Evolutionary conservation across 53 echinoderm and acorn worm genomes (phyloP), one percentile per base, ranked within the genome.

Genomic region (Luidia sarsii): DNA sequence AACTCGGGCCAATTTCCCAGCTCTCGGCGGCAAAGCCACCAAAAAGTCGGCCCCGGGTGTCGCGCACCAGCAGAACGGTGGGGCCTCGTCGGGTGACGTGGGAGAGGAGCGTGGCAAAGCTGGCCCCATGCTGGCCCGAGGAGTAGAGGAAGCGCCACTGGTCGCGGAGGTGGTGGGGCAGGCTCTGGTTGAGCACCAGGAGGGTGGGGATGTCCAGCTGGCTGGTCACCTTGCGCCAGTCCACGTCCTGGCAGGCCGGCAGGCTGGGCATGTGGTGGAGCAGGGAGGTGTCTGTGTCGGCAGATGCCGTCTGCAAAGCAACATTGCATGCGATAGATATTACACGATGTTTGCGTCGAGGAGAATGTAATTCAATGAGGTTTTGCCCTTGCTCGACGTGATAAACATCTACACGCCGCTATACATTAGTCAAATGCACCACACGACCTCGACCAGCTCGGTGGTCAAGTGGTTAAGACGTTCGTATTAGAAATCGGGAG

Each of bases 11-110:
- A 8, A 90, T 48, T 14, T 87, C 60, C 91, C 91, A 85, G 75
- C 89, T 94, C 19, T 91, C 91, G 10, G 99, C 89, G 0, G 87
- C 94, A 79, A 99, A 99, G 19, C 94, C 89, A 1, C 99, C 99
- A 82, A 99, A 99, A 39, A 94, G 62, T 39, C 87, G 65, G 9
- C 99, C 99, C 34, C 83, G 87, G 6, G 83, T 90, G 64, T 97
- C 97, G n/a, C 82, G 89, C 7, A 99, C 91, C 7, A 99, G 22
- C 16, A 99, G 21, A 11, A 99, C 48, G 24, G 86, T 85, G 16
- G 99, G 99, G 11, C 99, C 99, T 59, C 85, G 83, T 46, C 79
- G 38, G 31, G 51, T 64, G 52, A 99, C 86, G 57, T 94, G 87
- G 2, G 87, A 65, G 31, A 91, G 67, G 70, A 99, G 79, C 7